Evolutionary conservation across 2,888 invertebrate species (phyloP), one percentile per base, ranked within the genome.

Genomic region (Dexiosoma caninum): DNA sequence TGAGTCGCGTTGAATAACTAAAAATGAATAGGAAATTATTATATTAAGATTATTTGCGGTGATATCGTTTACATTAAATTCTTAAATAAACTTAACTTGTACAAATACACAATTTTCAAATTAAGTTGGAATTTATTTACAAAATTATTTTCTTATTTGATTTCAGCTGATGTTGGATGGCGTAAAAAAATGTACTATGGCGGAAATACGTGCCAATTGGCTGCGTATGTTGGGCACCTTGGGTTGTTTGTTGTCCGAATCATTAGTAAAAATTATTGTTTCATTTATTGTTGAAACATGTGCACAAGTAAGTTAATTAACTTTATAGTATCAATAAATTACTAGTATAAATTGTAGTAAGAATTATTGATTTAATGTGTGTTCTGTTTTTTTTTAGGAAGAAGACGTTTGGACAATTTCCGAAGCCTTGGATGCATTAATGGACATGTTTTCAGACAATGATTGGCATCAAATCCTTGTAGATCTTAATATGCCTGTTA

Each of bases 391-490:
- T n/a, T 64, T 78, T n/a, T 92, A 92, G 84, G 94, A 95, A 85
- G 89, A 91, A 19, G 93, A 94, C 81, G 92, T 94, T 7, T 94
- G 94, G 94, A 93, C 95, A 5, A 90, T 94, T 37, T 94, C 95
- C 0, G 95, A 95, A 90, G 93, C 94, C 3, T 87, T 95, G 42
- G 95, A 95, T 86, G 93, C 94, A 0, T 86, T 95, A 27, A 94
- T 95, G 89, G 95, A 95, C 86, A 92, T 95, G 83, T 95, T 94
- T 89, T 92, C 94, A 0, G 95, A 95, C 86, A 95, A 95, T 86
- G 94, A 94, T 85, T 93, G 94, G 71, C 94, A 95, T 87, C 86
- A 86, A 19, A 89, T 95, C 75, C 93, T 94, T 0, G 90, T 90
- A 78, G 93, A 94, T 86, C 91, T 95, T 14, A 91, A 92, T 82